Conservation (phyloP, 1,140 invertebrate species). For the Microplitis demolitor region DNA sequence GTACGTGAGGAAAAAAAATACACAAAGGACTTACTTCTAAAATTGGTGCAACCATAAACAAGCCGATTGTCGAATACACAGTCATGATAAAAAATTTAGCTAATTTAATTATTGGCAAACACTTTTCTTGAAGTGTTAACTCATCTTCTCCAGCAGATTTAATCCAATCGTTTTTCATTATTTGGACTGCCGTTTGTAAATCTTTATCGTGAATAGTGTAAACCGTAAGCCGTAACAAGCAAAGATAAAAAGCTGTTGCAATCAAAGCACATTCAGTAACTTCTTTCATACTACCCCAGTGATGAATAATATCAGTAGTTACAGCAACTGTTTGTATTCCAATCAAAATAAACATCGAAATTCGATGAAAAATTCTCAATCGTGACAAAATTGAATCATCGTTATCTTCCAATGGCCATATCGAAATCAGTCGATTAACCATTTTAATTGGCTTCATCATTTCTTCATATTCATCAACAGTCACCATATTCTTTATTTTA, state of each 20-base stretch:
- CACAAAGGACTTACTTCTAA: conserved; percentile 36
- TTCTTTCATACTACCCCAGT: conserved; percentile 37
- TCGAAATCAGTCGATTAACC: conserved; percentile 20
- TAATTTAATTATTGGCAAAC: conserved; percentile 34
- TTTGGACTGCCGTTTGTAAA: conserved; percentile 39
- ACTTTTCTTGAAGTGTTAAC: conserved; percentile 35
- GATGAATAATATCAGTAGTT: conserved; percentile 28
- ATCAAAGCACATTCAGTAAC: conserved; percentile 41
- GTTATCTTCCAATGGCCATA: conserved; percentile 37
- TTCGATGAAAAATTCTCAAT: neutral
- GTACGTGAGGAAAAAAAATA: neutral
- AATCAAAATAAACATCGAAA: conserved; percentile 21
- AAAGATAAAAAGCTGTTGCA: conserved; percentile 31
- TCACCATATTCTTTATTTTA: neutral
- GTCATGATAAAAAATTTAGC: conserved; percentile 42
- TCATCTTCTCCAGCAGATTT: conserved; percentile 28
- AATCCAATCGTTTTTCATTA: conserved; percentile 42
- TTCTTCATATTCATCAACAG: conserved; percentile 32
- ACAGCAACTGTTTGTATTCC: neutral
- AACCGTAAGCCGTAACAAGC: conserved; percentile 30
- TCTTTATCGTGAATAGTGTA: conserved; percentile 35
- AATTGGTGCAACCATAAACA: conserved; percentile 34
- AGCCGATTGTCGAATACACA: conserved; percentile 14
- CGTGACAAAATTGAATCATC: neutral
- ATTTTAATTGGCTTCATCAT: conserved; percentile 36